Evolutionary conservation across 2,888 invertebrate species (phyloP).

Genomic region (Pachycephus smyrnensis): DNA sequence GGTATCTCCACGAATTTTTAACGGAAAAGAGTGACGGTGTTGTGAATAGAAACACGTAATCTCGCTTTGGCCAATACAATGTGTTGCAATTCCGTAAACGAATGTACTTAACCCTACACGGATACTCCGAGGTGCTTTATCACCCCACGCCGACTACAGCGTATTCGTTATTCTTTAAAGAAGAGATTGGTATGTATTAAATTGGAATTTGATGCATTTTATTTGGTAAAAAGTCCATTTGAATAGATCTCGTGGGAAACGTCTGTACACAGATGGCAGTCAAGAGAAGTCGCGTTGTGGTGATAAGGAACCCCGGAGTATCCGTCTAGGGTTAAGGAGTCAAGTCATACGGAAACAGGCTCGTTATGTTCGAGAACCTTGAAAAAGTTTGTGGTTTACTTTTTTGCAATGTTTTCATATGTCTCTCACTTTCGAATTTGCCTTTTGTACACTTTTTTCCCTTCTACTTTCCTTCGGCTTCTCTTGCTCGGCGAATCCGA

Average conservation of each 20-base stretch:
- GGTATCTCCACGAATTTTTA: background rate
- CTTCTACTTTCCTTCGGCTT: background rate
- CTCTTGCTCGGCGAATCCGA: background rate
- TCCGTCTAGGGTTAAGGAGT: no score
- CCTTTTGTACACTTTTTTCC: background rate
- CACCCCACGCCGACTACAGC: no score
- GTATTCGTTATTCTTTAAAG: no score
- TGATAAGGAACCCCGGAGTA: no score
- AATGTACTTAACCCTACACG: no score
- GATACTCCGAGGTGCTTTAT: no score
- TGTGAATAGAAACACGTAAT: background rate
- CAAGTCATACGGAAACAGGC: background rate
- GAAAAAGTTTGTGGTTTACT: background rate
- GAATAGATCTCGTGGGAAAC: no score
- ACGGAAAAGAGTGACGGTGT: background rate
- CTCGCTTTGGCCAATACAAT: background rate
- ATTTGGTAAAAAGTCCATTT: no score
- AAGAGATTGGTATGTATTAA: no score
- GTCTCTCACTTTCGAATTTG: background rate
- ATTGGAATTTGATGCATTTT: no score
- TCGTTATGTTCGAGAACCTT: background rate
- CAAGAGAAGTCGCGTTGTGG: no score
- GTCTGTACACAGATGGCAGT: no score
- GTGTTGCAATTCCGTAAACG: background rate
- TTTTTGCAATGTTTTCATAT: background rate